Evolutionary conservation across 1,140 invertebrate genomes (phyloP).

Genomic region (Ceratosolen solmsi): DNA sequence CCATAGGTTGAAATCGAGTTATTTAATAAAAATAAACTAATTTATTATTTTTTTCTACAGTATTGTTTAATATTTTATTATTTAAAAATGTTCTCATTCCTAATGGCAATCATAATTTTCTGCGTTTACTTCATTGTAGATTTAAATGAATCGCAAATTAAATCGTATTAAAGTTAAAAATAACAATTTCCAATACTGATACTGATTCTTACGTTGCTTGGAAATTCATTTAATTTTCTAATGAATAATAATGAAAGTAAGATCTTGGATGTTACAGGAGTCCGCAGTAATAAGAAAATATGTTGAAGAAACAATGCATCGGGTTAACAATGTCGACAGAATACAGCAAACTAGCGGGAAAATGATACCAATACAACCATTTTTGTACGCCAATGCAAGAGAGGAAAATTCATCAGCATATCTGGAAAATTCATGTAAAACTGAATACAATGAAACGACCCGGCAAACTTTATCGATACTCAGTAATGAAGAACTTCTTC

Average conservation of each 20-base stretch:
- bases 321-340: not conserved
- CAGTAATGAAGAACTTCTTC: not conserved
- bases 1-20: too few relatives aligned
- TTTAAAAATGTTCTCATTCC: too few relatives aligned
- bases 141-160: not conserved
- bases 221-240: not conserved
- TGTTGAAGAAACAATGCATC: constrained; percentile 7
- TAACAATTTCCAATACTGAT: not conserved
- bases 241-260: not conserved
- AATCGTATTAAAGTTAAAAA: not conserved
- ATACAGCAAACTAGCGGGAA: not conserved
- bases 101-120: not conserved
- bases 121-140: not conserved
- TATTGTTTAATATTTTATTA: too few relatives aligned
- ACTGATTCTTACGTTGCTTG: not conserved
- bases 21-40: too few relatives aligned
- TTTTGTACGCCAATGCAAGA: not conserved
- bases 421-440: not conserved
- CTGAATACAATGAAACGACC: not conserved
- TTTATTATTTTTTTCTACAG: too few relatives aligned
- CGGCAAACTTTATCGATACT: not conserved
- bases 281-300: not conserved
- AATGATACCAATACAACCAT: not conserved
- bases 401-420: not conserved
- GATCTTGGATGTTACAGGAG: not conserved